phyloP scores from a whole-genome alignment of 2,797 vertebrate genomes.

The Gymnoscopelus microlampas region DNA sequence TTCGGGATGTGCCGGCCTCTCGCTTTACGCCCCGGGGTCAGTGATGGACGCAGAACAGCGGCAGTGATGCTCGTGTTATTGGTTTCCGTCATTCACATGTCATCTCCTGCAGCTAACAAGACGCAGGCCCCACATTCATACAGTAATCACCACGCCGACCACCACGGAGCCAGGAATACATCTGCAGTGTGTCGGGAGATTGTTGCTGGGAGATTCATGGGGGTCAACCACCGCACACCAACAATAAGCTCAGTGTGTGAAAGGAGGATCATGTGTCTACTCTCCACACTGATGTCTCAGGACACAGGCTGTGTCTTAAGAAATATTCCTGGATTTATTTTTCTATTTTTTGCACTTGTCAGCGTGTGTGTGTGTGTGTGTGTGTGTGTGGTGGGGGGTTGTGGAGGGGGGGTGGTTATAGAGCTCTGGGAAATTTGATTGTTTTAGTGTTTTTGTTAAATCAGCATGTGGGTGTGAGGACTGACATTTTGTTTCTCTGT shows the following conservation, averaged over 20 bases:
- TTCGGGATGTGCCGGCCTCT: constrained; percentile 28
- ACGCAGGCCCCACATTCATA: constrained; percentile 55
- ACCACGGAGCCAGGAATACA: constrained; percentile 35
- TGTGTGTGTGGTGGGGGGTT: too few relatives aligned
- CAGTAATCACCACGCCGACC: constrained; percentile 41
- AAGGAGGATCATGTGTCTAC: constrained; percentile 44
- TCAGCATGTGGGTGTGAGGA: too few relatives aligned
- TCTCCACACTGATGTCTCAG: constrained; percentile 24
- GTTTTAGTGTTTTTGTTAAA: too few relatives aligned
- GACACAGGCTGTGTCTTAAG: neutral
- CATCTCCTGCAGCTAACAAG: constrained; percentile 72
- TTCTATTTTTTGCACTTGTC: too few relatives aligned
- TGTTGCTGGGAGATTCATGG: constrained; percentile 51
- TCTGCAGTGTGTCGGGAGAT: constrained; percentile 65
- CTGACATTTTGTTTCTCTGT: too few relatives aligned
- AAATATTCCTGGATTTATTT: neutral
- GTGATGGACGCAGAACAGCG: constrained; percentile 18
- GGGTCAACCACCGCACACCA: constrained; percentile 36
- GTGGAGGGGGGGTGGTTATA: too few relatives aligned
- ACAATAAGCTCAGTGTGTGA: constrained; percentile 31
- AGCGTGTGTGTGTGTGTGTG: neutral
- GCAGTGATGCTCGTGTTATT: constrained; percentile 35
- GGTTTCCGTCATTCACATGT: constrained; percentile 61
- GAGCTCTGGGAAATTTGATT: too few relatives aligned
- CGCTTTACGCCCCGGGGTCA: constrained; percentile 9